Conservation (phyloP, 2,113 vertebrate genomes). For the Coryphaenoides rupestris region DNA sequence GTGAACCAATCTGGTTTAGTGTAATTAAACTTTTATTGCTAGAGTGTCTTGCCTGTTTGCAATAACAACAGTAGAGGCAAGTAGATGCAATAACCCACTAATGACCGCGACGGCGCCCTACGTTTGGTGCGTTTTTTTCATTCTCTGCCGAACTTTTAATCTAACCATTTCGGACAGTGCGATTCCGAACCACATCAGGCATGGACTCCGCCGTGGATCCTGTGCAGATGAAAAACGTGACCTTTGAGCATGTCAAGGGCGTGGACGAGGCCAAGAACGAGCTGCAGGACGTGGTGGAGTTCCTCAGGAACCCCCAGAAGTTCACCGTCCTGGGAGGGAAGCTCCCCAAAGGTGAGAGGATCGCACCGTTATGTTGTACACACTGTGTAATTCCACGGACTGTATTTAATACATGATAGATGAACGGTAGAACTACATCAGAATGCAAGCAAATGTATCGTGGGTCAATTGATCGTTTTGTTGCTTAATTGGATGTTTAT, state of each 20-base stretch:
- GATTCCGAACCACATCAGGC: slow-evolving; percentile 92
- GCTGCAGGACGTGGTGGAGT: slow-evolving; percentile 97
- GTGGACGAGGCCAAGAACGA: slow-evolving; percentile 97
- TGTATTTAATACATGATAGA: neutral
- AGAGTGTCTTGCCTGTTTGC: too few relatives aligned
- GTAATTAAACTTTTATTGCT: too few relatives aligned
- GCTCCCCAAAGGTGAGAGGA: slow-evolving; percentile 90
- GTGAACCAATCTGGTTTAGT: neutral
- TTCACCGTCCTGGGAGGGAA: slow-evolving; percentile 94
- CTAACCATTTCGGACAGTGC: slow-evolving; percentile 80
- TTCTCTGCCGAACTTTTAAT: slow-evolving; percentile 61
- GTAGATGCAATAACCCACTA: too few relatives aligned
- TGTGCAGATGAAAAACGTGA: slow-evolving; percentile 95
- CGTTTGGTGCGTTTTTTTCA: slow-evolving; percentile 53
- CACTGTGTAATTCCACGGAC: neutral
- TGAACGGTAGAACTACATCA: neutral
- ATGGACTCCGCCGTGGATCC: slow-evolving; percentile 95
- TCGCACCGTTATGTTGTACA: neutral
- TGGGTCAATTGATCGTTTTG: neutral
- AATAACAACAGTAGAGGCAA: too few relatives aligned
- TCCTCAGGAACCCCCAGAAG: slow-evolving; percentile 94
- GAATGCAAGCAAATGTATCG: neutral
- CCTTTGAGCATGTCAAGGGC: slow-evolving; percentile 98
- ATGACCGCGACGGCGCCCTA: neutral
- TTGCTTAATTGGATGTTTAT: neutral